phyloP scores from a whole-genome alignment of 2,797 vertebrate genomes.

The Notolabrus celidotus region DNA sequence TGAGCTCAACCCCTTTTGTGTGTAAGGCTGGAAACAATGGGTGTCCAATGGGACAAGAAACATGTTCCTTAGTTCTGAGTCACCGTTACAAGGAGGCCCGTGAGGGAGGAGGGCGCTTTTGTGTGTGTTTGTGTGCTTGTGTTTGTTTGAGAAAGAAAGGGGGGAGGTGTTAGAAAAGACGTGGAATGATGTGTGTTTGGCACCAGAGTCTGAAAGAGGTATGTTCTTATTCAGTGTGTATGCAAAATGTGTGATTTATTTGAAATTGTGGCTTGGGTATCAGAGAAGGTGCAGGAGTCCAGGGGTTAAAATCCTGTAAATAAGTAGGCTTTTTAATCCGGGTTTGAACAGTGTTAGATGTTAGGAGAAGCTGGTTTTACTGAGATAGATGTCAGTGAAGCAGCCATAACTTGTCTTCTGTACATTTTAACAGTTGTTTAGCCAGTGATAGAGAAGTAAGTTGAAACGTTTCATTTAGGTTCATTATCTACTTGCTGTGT shows the following conservation, averaged over 20 bases:
- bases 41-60: conserved; percentile 63
- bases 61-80: conserved; percentile 50
- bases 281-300: background rate
- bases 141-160: conserved; percentile 33
- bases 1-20: conserved; percentile 47
- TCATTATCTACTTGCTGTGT: background rate
- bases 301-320: background rate
- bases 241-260: conserved; percentile 14
- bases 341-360: conserved; percentile 8
- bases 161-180: conserved; percentile 32
- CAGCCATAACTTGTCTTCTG: background rate
- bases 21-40: conserved; percentile 68
- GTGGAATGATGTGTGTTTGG: conserved; percentile 33
- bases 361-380: background rate
- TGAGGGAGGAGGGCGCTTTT: conserved; percentile 39
- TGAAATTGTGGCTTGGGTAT: conserved; percentile 7
- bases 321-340: conserved; percentile 31
- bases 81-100: conserved; percentile 9
- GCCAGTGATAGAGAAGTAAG: background rate
- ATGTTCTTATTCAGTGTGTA: background rate
- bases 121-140: conserved; percentile 46
- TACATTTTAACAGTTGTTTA: background rate
- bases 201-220: conserved; percentile 19
- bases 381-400: conserved; percentile 3
- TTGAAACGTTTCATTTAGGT: background rate